Evolutionary conservation across 2,797 vertebrate species (phyloP).

Genomic region (Rhynchotus rufescens): DNA sequence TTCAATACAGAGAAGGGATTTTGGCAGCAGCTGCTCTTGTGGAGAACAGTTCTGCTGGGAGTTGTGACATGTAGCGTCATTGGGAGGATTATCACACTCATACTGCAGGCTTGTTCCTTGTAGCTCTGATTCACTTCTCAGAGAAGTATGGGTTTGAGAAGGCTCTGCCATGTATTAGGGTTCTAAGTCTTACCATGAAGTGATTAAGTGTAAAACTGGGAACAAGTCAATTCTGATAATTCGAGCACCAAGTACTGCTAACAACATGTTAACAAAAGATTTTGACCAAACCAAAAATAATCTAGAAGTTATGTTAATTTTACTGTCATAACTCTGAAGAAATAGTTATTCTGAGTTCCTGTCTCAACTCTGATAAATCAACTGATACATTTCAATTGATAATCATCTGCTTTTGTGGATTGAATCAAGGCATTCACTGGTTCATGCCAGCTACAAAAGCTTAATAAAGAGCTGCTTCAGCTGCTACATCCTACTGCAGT

Average conservation of each 20-base stretch:
- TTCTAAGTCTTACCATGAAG: background rate
- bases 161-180: background rate
- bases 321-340: background rate
- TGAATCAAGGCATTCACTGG: background rate
- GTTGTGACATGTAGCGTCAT: background rate
- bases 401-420: background rate
- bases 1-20: background rate
- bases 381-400: background rate
- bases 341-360: background rate
- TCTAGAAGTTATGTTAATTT: background rate
- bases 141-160: background rate
- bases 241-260: background rate
- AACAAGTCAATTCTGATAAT: background rate
- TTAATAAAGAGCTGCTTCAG: background rate
- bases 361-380: background rate
- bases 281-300: background rate
- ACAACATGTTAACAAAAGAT: background rate
- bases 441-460: background rate
- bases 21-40: background rate
- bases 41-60: background rate
- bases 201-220: background rate
- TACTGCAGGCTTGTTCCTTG: background rate
- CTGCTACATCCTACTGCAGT: background rate
- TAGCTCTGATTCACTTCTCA: background rate
- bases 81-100: no score